Evolutionary conservation across 2,888 invertebrate genomes (phyloP).

Genomic region (Eulithis prunata): DNA sequence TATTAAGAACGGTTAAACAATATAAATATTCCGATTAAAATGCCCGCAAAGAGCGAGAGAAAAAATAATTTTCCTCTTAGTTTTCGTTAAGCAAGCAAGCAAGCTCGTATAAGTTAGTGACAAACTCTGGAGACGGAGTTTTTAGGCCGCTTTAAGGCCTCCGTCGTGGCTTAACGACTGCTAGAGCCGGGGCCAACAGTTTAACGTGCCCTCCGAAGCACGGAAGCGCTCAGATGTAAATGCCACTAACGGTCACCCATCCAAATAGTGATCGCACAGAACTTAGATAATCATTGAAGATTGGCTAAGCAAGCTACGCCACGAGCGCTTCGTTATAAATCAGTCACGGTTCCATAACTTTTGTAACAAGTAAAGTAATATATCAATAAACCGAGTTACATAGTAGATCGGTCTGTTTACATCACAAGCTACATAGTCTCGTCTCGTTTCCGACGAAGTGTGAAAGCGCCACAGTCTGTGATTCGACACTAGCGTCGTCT

Average conservation of each 20-base stretch:
- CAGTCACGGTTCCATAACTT: background rate
- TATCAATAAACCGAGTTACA: background rate
- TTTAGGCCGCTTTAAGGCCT: too few relatives aligned
- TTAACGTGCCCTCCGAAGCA: too few relatives aligned
- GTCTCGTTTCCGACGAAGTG: constrained; percentile 13
- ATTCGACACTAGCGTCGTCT: constrained; percentile 22
- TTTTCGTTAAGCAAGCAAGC: too few relatives aligned
- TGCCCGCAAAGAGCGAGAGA: background rate
- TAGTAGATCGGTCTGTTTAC: background rate
- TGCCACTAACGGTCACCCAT: too few relatives aligned
- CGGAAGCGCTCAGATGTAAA: too few relatives aligned
- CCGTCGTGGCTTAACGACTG: too few relatives aligned
- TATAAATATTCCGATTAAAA: constrained; percentile 9
- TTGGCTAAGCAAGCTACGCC: too few relatives aligned
- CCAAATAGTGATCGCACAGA: too few relatives aligned
- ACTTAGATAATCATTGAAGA: too few relatives aligned
- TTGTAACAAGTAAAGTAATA: background rate
- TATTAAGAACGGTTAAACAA: constrained; percentile 32
- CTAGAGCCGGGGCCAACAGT: too few relatives aligned
- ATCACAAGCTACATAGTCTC: background rate
- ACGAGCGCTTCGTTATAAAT: background rate
- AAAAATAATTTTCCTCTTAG: background rate
- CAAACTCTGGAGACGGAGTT: too few relatives aligned
- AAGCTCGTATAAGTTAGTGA: too few relatives aligned
- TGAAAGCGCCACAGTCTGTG: constrained; percentile 20